Evolutionary conservation across 1,140 invertebrate genomes (phyloP).

Genomic region (Drosophila guanche): DNA sequence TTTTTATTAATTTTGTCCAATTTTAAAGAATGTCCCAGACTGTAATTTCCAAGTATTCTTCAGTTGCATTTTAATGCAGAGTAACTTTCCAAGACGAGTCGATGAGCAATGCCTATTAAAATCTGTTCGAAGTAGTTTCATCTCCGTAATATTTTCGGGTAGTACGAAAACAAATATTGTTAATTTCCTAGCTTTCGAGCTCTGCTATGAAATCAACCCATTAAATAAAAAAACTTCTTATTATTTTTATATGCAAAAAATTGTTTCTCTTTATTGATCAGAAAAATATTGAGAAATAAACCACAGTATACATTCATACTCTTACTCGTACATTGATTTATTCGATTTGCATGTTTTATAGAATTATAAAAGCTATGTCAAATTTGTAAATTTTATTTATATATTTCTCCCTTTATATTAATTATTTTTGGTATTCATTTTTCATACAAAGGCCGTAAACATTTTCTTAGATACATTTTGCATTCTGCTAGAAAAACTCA

Average conservation of each 20-base stretch:
- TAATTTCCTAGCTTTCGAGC: no score
- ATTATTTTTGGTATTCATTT: conserved; percentile 30
- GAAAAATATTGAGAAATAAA: conserved; percentile 65
- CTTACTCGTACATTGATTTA: conserved; percentile 20
- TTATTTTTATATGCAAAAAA: conserved; percentile 60
- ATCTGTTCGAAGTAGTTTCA: no score
- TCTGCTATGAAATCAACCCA: no score
- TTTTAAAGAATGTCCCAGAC: no score
- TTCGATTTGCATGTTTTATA: conserved; percentile 45
- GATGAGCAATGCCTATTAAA: no score
- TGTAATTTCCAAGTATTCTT: no score
- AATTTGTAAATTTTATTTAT: conserved; percentile 66
- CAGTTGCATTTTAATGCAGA: no score
- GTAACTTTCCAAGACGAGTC: no score
- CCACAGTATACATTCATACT: conserved; percentile 17
- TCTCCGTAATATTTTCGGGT: no score
- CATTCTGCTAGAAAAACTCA: conserved; percentile 31
- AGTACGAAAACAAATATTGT: no score
- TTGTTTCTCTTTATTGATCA: conserved; percentile 66
- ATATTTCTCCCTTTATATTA: conserved; percentile 28
- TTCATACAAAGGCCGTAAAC: conserved; percentile 63
- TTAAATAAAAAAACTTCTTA: background rate
- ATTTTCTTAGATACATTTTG: conserved; percentile 46
- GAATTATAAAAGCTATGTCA: conserved; percentile 70
- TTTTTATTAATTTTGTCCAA: no score